Percentiles rank a stretch among this genome's conserved stretches.
Conservation (phyloP, 2,888 invertebrate genomes). For the Phaonia tiefii region DNA sequence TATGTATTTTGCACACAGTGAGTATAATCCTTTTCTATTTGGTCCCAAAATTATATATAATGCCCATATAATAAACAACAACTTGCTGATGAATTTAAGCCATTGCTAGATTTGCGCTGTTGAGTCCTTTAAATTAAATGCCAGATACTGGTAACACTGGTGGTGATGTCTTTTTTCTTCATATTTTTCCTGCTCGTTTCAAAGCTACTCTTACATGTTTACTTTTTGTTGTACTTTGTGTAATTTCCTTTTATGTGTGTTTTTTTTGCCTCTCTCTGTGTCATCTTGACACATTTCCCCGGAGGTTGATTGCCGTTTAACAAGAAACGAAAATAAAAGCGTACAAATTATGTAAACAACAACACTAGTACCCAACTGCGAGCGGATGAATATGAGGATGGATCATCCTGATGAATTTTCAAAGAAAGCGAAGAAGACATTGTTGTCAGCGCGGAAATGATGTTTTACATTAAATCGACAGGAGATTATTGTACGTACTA, state of each 20-base stretch:
- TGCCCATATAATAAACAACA: too few species aligned
- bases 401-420: background rate
- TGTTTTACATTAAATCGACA: background rate
- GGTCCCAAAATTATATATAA: too few species aligned
- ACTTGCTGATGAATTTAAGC: too few species aligned
- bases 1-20: too few species aligned
- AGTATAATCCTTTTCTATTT: too few species aligned
- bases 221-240: constrained; percentile 32
- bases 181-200: background rate
- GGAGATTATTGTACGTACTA: background rate
- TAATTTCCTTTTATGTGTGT: constrained; percentile 39
- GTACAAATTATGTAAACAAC: constrained; percentile 45
- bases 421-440: background rate
- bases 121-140: too few species aligned
- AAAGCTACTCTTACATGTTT: constrained; percentile 43
- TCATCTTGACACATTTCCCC: constrained; percentile 65
- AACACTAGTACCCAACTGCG: background rate
- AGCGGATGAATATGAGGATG: background rate
- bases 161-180: background rate
- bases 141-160: too few species aligned
- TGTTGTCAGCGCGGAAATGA: background rate
- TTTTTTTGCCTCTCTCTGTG: constrained; percentile 29
- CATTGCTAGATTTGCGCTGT: too few species aligned
- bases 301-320: constrained; percentile 62
- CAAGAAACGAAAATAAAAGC: constrained; percentile 42